Base-by-base conservation (phyloP, 2,888 invertebrate genomes). In the Polyommatus iphigenia region DNA sequence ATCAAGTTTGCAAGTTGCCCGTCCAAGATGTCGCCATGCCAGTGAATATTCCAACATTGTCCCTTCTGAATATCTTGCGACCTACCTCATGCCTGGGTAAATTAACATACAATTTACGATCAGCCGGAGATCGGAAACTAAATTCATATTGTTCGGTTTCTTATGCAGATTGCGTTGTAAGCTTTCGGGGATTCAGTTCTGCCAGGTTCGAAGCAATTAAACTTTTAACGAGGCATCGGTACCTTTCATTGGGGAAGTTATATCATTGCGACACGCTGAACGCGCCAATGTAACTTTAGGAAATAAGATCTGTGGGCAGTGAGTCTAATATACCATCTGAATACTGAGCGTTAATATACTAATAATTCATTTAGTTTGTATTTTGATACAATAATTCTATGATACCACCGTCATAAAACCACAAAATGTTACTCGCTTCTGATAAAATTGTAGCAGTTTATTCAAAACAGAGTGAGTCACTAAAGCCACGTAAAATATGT, bases 101-200 rank as follows among this genome's bases (percentile, higher is more conserved):
- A 91, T 91, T 92, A 91, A 87, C 91, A 91, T 91, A 90, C 85
- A 87, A 89, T 89, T 91, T 87, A 81, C 79, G 71, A 57, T 62
- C 67, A 46, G 15, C 20, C 75, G 29, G 29, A 75, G 75, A 75
- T 75, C 75, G 54, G 54, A 75, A 73, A 75, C 54, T 75, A 75
- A 20, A 73, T 73, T 75, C 54, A 75, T 75, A 75, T 75, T 75
- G 50, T 75, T 75, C 50, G 50, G 50, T 75, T 75, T 75, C 75
- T 75, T 54, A 75, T 29, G 50, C 50, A 75, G 50, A 75, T 75
- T 54, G 75, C 46, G 75, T 29, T 75, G 46, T 73, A 54, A 75
- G 46, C 29, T 75, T 54, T 29, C 20, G 15, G 24, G 62, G 67
- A 32, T 67, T 67, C 20, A 32, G 67, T 32, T 29, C 29, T 32